Evolutionary conservation across 2,797 vertebrate genomes (phyloP), one percentile per base, ranked within the genome.

Genomic region (Cichlasoma orientale): DNA sequence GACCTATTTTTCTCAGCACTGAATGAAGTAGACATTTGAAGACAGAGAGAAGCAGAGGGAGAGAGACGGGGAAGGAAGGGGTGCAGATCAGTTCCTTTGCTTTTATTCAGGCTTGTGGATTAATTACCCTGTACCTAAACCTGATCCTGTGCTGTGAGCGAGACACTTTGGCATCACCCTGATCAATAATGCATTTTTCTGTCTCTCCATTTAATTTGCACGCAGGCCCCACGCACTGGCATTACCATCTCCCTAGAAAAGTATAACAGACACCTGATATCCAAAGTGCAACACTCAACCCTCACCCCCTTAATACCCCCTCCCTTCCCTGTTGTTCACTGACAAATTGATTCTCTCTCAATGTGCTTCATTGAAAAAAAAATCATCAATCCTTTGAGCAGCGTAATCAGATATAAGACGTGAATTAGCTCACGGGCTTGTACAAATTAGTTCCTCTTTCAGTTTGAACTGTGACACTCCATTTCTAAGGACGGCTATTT

Each of bases 161-260:
- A 94, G 92, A 94, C 92, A 92, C 93, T 92, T 92, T 92, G 91
- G 90, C 93, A 91, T 95, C 92, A 89, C 10, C 86, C 76, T 87
- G 84, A 96, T 96, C 93, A 95, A 96, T 96, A 94, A 96, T 95
- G 94, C 92, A 95, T 95, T 95, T 95, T 95, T 95, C 90, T 94
- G 95, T 96, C 93, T 95, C 92, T 93, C 92, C 92, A 94, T 95
- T 96, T 95, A 95, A 95, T 95, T 95, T 95, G 94, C 89, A 83
- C 89, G 73, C 77, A 68, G 88, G 88, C 88, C 90, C 84, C 92
- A 91, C 78, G 74, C 36, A 25, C 90, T 91, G 88, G 84, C 91
- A 92, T 93, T 84, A 82, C 86, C 78, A 50, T 85, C 90, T 86
- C 88, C 74, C 68, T 81, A 38, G 82, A 92, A 93, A 91, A 90